A percentile compares a stretch with the other conserved stretches of the same genome.
Conservation (phyloP, 2,888 invertebrate species). For the Xestia rhomboidea region DNA sequence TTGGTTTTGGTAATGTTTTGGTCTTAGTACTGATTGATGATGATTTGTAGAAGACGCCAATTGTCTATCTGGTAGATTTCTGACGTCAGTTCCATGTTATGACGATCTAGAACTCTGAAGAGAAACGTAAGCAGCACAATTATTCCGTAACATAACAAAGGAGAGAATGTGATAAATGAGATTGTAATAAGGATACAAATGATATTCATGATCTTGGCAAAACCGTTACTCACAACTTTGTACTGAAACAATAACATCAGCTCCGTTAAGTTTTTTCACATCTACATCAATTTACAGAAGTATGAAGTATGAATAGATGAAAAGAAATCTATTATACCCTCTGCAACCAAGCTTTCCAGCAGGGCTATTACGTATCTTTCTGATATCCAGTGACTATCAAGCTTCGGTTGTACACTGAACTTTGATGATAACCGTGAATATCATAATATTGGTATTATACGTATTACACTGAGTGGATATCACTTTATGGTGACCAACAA, state of each 20-base stretch:
- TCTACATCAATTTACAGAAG: neutral
- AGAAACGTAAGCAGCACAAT: neutral
- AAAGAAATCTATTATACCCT: neutral
- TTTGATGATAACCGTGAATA: no score
- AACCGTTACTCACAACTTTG: neutral
- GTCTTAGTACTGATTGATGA: neutral
- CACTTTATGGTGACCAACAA: no score
- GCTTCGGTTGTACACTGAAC: no score
- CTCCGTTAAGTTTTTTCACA: neutral
- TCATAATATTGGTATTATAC: no score
- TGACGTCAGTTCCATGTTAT: slow-evolving; percentile 5
- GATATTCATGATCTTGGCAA: slow-evolving; percentile 9
- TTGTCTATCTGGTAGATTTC: neutral
- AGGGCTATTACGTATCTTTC: no score
- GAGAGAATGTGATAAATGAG: neutral
- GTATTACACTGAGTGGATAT: no score
- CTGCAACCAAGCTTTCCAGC: neutral
- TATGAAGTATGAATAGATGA: neutral
- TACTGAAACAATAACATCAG: neutral
- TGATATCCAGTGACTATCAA: no score
- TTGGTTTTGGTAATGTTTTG: slow-evolving; percentile 31
- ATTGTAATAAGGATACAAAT: neutral
- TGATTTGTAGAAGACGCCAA: neutral
- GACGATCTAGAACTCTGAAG: slow-evolving; percentile 7
- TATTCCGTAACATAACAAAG: slow-evolving; percentile 15